Evolutionary conservation across 2,888 invertebrate species (phyloP).

Genomic region (Zaprionus lineosus): DNA sequence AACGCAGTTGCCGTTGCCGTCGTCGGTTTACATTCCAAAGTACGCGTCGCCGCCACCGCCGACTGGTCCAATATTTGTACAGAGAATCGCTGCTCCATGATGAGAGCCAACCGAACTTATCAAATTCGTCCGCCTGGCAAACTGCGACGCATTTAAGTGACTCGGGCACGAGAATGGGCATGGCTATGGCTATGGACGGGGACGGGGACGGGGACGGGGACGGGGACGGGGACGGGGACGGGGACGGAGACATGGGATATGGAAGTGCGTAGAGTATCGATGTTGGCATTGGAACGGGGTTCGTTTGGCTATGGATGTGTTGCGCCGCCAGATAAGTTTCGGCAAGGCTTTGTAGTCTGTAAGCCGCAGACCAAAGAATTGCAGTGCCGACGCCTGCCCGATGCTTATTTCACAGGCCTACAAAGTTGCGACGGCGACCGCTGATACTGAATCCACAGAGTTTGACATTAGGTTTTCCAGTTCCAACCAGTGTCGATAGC

Average conservation of each 20-base stretch:
- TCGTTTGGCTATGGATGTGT: conserved; percentile 28
- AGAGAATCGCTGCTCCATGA: conserved; percentile 13
- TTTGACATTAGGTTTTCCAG: conserved; percentile 19
- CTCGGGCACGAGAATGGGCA: conserved; percentile 9
- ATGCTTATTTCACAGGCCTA: neutral
- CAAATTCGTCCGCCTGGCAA: conserved; percentile 58
- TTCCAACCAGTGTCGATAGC: too few species aligned
- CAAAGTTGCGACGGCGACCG: conserved; percentile 2
- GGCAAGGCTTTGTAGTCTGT: conserved; percentile 71
- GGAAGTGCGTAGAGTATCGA: too few species aligned
- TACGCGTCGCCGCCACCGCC: conserved; percentile 39
- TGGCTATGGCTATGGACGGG: neutral
- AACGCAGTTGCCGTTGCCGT: conserved; percentile 24
- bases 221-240: too few species aligned
- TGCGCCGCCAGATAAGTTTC: conserved; percentile 71
- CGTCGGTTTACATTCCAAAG: conserved; percentile 74
- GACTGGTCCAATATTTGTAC: conserved; percentile 40
- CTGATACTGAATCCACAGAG: conserved; percentile 7
- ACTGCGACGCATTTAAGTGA: conserved; percentile 68
- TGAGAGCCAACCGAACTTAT: conserved; percentile 49
- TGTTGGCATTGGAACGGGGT: too few species aligned
- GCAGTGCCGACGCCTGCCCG: neutral
- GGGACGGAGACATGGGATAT: too few species aligned
- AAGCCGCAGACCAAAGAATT: conserved; percentile 3
- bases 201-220: neutral